A percentile compares a stretch with the other conserved stretches of the same genome.
Evolutionary conservation across 2,113 vertebrate species (phyloP).

Genomic region (Festucalex cinctus): DNA sequence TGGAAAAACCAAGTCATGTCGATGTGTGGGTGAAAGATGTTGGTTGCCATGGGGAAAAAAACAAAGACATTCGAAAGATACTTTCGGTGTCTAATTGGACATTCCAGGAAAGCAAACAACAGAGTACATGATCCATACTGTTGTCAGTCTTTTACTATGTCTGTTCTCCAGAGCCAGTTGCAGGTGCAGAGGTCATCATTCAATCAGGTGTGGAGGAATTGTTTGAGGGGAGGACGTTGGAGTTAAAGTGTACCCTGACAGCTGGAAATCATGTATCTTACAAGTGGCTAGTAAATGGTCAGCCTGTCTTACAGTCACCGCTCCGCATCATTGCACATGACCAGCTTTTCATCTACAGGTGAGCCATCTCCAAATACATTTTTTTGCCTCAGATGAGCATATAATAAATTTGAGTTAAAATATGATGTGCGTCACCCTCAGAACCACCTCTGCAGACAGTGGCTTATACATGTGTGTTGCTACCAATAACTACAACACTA

Average conservation of each 20-base stretch:
- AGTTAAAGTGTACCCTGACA: slow-evolving; percentile 34
- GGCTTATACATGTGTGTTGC: slow-evolving; percentile 59
- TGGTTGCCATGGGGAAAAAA: too few relatives aligned
- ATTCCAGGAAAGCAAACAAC: not conserved
- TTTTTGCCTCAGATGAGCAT: not conserved
- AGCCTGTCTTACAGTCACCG: slow-evolving; percentile 7
- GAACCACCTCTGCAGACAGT: slow-evolving; percentile 41
- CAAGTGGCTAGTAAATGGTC: slow-evolving; percentile 52
- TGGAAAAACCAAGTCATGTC: too few relatives aligned
- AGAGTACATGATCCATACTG: not conserved
- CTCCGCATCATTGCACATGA: not conserved
- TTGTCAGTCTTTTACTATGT: not conserved
- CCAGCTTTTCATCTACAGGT: slow-evolving; percentile 32
- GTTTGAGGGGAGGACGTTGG: slow-evolving; percentile 44
- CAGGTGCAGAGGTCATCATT: slow-evolving; percentile 6
- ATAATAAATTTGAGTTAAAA: not conserved
- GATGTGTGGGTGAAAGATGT: too few relatives aligned
- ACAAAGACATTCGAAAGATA: too few relatives aligned
- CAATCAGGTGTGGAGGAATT: slow-evolving; percentile 17
- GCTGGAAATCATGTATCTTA: slow-evolving; percentile 58
- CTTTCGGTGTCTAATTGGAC: not conserved
- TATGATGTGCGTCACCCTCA: slow-evolving; percentile 20
- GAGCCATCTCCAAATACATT: slow-evolving; percentile 4
- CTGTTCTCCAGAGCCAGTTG: slow-evolving; percentile 52
- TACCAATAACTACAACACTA: slow-evolving; percentile 39